These are phyloP conservation scores for Oreochromis niloticus DNA, from an alignment of 2,113 vertebrate species.

Conservation along the genomic window DNA sequence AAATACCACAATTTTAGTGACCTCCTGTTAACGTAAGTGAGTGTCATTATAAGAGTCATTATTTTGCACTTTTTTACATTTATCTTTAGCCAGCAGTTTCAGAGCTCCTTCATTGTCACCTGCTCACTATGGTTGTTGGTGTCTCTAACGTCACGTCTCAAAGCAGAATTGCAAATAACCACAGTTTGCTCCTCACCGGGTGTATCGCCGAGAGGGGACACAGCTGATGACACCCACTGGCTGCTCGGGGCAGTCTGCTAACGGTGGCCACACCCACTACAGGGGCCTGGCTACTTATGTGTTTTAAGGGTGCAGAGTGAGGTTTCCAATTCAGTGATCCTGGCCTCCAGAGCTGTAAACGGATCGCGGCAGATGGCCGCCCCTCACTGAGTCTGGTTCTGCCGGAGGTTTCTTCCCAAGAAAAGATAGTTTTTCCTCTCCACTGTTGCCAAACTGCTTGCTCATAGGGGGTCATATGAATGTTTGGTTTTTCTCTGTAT, in stretches of 20 bases:
- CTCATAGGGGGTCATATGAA: background rate
- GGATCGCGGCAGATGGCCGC: rapidly evolving
- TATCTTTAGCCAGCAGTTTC: too few relatives aligned
- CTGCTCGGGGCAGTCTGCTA: background rate
- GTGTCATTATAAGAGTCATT: too few relatives aligned
- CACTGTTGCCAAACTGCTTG: background rate
- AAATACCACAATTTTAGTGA: too few relatives aligned
- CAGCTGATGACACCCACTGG: too few relatives aligned
- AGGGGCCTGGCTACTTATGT: background rate
- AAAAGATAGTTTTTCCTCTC: background rate
- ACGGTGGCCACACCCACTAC: background rate
- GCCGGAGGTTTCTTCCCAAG: background rate
- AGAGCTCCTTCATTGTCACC: too few relatives aligned
- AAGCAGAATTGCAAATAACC: too few relatives aligned
- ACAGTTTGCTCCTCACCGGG: too few relatives aligned
- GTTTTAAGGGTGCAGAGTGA: background rate
- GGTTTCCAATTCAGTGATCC: background rate
- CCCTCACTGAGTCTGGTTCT: background rate
- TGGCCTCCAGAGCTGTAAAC: background rate
- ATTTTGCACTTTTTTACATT: too few relatives aligned
- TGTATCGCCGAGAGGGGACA: too few relatives aligned
- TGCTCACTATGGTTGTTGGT: too few relatives aligned
- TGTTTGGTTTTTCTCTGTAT: background rate
- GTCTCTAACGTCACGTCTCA: too few relatives aligned
- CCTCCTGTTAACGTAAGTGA: too few relatives aligned